Base-by-base conservation (phyloP, 2,113 vertebrate genomes). In the Fukomys damarensis region DNA sequence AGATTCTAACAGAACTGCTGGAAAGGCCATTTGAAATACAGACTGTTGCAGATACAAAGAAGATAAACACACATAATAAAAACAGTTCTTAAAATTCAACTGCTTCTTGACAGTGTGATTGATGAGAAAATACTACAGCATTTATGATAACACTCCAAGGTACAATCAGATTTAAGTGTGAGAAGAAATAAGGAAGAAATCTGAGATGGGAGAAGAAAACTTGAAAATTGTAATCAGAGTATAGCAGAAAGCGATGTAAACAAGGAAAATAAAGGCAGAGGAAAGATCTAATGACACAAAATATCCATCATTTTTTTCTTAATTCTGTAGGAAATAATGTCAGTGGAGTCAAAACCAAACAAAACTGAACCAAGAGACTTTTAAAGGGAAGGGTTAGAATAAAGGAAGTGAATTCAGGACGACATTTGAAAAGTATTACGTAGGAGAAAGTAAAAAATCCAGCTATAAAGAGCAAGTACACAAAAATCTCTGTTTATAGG, bases 391-490 rank as follows among this genome's bases (percentile, higher is more conserved):
- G 16, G 14, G 8, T 43, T 91, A 84, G 41, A 80, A 88, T 9
- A 85, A 52, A 87, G 35, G 22, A 38, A 84, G 22, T 41, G 32
- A 92, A 54, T 77, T 90, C 63, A 85, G 26, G 12, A 76, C 7
- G 30, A 30, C 17, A 93, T 52, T 77, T 82, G 28, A 76, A 82
- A 91, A 43, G 13, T 56, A 7, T 79, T 43, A n/a, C 8, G 32
- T 35, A n/a, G 43, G 95, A 96, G 22, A 84, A 95, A 72, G 46
- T 16, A 63, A 93, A 70, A 10, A 89, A 68, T 61, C 65, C 5
- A 85, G 5, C 26, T 38, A 14, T 59, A 54, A 96, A 89, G 54
- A 52, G 35, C 19, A 74, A 66, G 19, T 59, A 72, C 38, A 24
- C n/a, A 63, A 84, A 70, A 38, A 32, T 24, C 52, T 80, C 7